Percentiles rank a stretch among this genome's conserved stretches.
Evolutionary conservation across 2,797 vertebrate species (phyloP).

Genomic region (Platalea minor): DNA sequence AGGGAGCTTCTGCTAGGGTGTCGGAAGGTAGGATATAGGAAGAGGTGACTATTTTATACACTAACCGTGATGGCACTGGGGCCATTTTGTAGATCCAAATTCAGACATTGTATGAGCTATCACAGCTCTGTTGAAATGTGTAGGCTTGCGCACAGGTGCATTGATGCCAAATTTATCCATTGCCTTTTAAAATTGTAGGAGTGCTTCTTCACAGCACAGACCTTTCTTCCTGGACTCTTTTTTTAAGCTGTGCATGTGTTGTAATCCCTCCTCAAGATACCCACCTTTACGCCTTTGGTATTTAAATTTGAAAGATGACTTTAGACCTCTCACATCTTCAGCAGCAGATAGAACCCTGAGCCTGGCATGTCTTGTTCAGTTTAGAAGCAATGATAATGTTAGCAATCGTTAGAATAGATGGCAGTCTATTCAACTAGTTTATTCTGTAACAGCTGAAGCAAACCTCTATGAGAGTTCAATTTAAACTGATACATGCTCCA

Average conservation of each 20-base stretch:
- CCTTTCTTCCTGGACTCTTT: not conserved
- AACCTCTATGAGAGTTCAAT: not conserved
- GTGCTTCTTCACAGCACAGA: not conserved
- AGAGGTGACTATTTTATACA: not conserved
- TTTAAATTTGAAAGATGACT: constrained; percentile 13
- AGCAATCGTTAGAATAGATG: not conserved
- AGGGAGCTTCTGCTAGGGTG: not conserved
- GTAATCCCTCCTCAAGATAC: not conserved
- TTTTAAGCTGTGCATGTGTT: not conserved
- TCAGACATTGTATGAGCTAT: not conserved
- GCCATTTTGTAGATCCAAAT: not conserved
- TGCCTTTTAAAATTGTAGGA: not conserved
- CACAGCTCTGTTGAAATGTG: not conserved
- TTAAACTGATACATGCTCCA: not conserved
- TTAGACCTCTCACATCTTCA: not conserved
- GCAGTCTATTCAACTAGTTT: not conserved
- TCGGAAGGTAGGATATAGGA: not conserved
- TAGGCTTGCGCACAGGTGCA: not conserved
- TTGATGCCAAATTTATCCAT: not conserved
- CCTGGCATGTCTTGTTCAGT: not conserved
- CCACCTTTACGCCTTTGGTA: not conserved
- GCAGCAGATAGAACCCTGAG: not conserved
- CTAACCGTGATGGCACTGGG: not conserved
- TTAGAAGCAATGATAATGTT: not conserved
- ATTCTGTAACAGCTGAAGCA: not conserved